Base-by-base conservation (phyloP, 2,888 invertebrate genomes). In the Lithophane ornitopus region DNA sequence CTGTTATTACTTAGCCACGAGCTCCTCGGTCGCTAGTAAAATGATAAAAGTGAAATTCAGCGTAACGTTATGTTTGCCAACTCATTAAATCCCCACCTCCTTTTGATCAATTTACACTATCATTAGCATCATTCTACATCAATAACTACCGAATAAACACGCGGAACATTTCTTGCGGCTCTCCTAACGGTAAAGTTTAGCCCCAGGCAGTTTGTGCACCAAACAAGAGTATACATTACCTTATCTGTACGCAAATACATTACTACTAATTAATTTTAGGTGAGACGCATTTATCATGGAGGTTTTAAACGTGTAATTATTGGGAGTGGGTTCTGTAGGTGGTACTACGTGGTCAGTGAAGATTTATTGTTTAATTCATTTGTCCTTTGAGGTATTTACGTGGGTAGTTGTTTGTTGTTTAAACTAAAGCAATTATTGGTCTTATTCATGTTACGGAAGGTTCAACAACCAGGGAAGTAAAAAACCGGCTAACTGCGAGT, bases 221-320 rank as follows among this genome's bases (percentile, higher is more conserved):
- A 58, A 69, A 73, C 70, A 65, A 67, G 66, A 75, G 72, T 85
- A 87, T 84, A 82, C 81, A 85, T 84, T 89, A 82, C 86, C 83
- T 87, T 85, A 85, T 84, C 81, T 61, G 68, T 66, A 68, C 74
- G 44, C 77, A 82, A 82, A 88, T 78, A 80, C 81, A 87, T 84
- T 85, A 80, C 52, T 56, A 82, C 83, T 85, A 85, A 88, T 87
- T 89, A 87, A 88, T 88, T 80, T 88, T 84, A 70, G 70, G 68
- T 69, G 70, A 70, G 56, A 54, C 65, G 34, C 80, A 87, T 85
- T 70, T 54, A 77, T 88, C 81, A 85, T 71, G 56, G 70, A 34
- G 28, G 62, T 74, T 72, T 77, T 72, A 75, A 81, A 81, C 72
- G 61, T 75, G 70, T 76, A 67, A 79, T 82, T 74, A 75, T 70